Evolutionary conservation across 2,113 vertebrate species (phyloP), one percentile per base, ranked within the genome.

Genomic region (Leptosomus discolor): DNA sequence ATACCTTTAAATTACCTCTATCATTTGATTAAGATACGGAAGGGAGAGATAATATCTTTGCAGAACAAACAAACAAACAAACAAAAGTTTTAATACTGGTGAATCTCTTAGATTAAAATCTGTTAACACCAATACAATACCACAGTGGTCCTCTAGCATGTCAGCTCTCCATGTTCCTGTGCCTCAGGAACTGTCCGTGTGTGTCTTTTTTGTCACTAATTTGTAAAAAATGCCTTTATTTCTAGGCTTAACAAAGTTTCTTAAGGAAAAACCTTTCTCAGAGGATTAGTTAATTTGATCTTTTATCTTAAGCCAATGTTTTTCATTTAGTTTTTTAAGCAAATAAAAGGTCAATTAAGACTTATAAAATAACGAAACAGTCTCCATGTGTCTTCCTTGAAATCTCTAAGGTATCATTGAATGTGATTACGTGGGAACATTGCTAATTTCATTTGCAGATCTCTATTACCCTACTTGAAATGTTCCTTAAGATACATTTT

Each of bases 201-300:
- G 10, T 23, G 41, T 34, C 41, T 45, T 41, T 5, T 75, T 90
- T 77, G 74, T 32, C 24, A 74, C 77, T 84, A 53, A 32, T 81
- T 80, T 71, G 23, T 70, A 34, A 91, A 84, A 81, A 88, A 60
- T 29, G 10, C 34, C 80, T 92, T 94, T 56, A 81, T 71, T 92
- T 92, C 65, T 46, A 75, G 22, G 27, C 56, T 63, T 84, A 43
- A 67, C 46, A 64, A 90, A 86, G 34, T 70, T 58, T 78, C 43
- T 78, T 93, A 54, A 51, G 27, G 65, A 93, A 96, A 91, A 94
- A 36, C 48, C 20, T 63, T 95, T 86, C 83, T 94, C 75, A 75
- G 58, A 80, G 20, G 54, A 26, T 23, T 45, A 90, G 51, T 88
- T 88, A 88, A 90, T 80, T 71, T 48, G 8, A 75, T 92, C 41